Evolutionary conservation across 2,113 vertebrate species (phyloP), one percentile per base, ranked within the genome.

Genomic region (Charadrius vociferus): DNA sequence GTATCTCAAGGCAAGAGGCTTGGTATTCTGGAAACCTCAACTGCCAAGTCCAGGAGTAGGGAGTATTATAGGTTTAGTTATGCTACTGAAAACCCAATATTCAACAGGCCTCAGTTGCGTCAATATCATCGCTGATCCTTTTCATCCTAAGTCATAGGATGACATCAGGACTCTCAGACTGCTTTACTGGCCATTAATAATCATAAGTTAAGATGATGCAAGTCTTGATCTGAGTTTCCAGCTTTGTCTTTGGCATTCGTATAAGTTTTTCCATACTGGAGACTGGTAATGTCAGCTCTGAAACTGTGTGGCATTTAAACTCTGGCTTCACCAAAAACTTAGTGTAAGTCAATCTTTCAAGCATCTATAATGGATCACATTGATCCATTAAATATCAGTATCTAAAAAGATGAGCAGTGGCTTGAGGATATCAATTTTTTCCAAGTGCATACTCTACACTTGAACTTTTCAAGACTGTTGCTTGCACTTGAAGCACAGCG

Each of bases 111-210:
- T 93, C 30, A 52, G 2, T 50, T 86, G 39, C 62, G 41, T 67
- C 66, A n/a, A 2, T 67, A 36, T 56, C 82, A 78, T 92, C 89
- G 20, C 65, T 93, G 70, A 53, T 45, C 93, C 92, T 96, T 96
- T 88, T 94, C 91, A 96, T 97, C 97, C 94, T 93, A 26, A 26
- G 34, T 70, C 49, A 12, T 36, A 73, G 92, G 95, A 95, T 95
- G 96, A 95, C 81, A 88, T 81, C 77, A 82, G 73, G 56, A 50
- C 68, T 92, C 53, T 74, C 58, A 55, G 55, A 80, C 63, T 0
- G 7, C 49, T 83, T 81, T 67, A 71, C 32, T 93, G 89, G 81
- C 89, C 84, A 67, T 71, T 86, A 70, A n/a, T 37, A 41, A 50
- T 73, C 65, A n/a, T 29, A 53, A 61, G 11, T 58, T 86, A 78